Evolutionary conservation across 2,888 invertebrate species (phyloP).

Genomic region (Xanthorhoe designata): DNA sequence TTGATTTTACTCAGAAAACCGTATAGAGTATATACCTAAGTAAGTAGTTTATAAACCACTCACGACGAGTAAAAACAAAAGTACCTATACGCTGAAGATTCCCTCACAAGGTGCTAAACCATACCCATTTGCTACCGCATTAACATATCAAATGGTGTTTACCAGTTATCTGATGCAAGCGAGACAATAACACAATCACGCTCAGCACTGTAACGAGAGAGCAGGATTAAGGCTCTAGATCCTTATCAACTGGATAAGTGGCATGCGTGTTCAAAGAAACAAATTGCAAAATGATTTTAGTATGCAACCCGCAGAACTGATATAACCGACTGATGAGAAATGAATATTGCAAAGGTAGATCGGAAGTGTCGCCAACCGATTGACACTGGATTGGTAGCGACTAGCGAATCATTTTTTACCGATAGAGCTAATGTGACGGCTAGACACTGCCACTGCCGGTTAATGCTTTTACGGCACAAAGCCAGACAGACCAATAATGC

Average conservation of each 20-base stretch:
- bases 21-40: no score
- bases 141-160: constrained; percentile 78
- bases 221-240: constrained; percentile 41
- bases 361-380: no score
- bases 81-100: background rate
- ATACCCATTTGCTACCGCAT: constrained; percentile 75
- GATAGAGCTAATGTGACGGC: no score
- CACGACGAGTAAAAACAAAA: background rate
- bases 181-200: constrained; percentile 65
- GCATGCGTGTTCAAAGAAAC: constrained; percentile 11
- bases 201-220: constrained; percentile 34
- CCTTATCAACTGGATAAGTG: constrained; percentile 46
- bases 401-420: no score
- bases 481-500: no score
- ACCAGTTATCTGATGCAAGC: constrained; percentile 41
- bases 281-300: constrained; percentile 1
- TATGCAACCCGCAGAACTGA: background rate
- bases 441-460: no score
- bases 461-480: no score
- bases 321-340: background rate
- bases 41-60: no score
- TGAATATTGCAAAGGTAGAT: no score
- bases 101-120: constrained; percentile 61
- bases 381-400: no score
- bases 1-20: no score